Base-by-base conservation (phyloP, 2,888 invertebrate species). In the Anoncus sp. region DNA sequence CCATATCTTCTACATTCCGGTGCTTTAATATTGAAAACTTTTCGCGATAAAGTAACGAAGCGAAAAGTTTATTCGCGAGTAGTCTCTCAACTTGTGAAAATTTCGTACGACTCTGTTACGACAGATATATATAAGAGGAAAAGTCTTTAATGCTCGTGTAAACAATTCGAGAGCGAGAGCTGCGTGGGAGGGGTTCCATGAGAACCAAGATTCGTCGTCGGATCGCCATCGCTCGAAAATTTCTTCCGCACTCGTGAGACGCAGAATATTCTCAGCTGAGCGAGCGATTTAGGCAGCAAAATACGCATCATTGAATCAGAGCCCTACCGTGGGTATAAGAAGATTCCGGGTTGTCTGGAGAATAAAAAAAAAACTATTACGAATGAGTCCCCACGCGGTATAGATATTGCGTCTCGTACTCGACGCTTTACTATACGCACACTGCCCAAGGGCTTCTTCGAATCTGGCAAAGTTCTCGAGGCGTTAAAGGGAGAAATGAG, bases 381-480 rank as follows among this genome's bases (percentile, higher is more conserved):
- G 59, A 67, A 67, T 67, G 45, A n/a, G 14, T 45, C 55, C 45
- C 31, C 31, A 16, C 40, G 20, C 12, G 43, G 7, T 12, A 9
- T 49, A n/a, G 9, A 16, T 16, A n/a, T n/a, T n/a, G 12, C 9
- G n/a, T 53, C 31, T 18, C 55, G 35, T 67, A 18, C 31, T 55
- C 55, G 55, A 27, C 45, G 67, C 51, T 53, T 66, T n/a, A 65
- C 40, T 51, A 31, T 24, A 18, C 49, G 10, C 20, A 43, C 27
- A 27, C 24, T 45, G 67, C 67, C 57, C 40, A 24, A 55, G 55
- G 75, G 63, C 62, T 53, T 55, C 55, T 43, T 45, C 55, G 53
- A 47, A 75, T 66, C 43, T 53, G 66, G 43, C 51, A 18, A 60
- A 67, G 47, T 69, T 69, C 62, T 63, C 51, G 27, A 31, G 35